These are phyloP conservation scores for Psophia crepitans DNA, from an alignment of 2,113 vertebrate genomes.

Conservation along the genomic window DNA sequence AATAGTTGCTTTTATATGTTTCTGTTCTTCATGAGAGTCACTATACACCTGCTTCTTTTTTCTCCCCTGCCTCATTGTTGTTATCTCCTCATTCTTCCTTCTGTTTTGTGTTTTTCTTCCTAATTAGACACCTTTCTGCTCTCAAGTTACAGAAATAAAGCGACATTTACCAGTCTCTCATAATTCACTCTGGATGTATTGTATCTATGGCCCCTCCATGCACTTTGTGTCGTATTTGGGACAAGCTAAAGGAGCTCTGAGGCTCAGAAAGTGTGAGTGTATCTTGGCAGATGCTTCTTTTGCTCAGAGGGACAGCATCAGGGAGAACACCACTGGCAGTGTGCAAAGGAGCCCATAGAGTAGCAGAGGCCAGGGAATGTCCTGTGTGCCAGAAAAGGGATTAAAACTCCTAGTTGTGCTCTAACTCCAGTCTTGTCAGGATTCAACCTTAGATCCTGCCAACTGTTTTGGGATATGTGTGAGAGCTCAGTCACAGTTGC, in stretches of 20 bases:
- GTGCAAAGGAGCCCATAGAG: rapidly evolving
- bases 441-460: background rate
- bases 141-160: background rate
- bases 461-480: background rate
- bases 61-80: background rate
- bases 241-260: background rate
- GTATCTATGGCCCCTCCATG: background rate
- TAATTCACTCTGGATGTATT: background rate
- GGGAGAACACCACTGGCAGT: background rate
- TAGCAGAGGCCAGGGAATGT: background rate
- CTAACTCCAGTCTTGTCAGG: background rate
- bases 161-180: background rate
- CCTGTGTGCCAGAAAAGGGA: background rate
- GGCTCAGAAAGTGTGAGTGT: background rate
- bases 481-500: background rate
- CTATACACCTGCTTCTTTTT: background rate
- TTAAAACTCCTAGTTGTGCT: background rate
- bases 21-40: background rate
- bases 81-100: background rate
- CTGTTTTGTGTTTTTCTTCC: background rate
- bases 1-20: background rate
- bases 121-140: background rate
- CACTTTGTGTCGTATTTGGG: background rate
- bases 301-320: background rate
- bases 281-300: background rate